These are phyloP conservation scores for Isaurus tuberculatus DNA, from an alignment of 92 coral and sea anemone species.

Conservation along the genomic window DNA sequence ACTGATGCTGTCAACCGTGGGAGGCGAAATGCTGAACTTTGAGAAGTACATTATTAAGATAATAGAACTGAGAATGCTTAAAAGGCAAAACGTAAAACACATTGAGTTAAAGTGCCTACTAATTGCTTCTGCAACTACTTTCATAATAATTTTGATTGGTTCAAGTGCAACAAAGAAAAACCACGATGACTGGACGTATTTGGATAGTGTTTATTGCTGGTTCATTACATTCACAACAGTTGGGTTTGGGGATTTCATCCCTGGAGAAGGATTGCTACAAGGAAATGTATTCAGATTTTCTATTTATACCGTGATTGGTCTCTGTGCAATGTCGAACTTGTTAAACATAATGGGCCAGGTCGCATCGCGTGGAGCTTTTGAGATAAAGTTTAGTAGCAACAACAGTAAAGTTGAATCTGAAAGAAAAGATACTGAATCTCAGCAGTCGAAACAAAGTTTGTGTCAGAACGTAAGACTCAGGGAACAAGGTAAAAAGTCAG, in stretches of 20 bases:
- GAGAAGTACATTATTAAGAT: slow-evolving; percentile 12
- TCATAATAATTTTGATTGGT: not conserved
- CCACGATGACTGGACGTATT: not conserved
- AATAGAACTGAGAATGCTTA: not conserved
- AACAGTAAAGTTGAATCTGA: not conserved
- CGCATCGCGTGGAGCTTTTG: not conserved
- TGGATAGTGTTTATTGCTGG: slow-evolving; percentile 34
- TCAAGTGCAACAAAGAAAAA: not conserved
- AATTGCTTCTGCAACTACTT: not conserved
- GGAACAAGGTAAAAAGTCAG: no score
- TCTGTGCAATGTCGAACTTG: slow-evolving; percentile 23
- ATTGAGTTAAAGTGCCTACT: not conserved
- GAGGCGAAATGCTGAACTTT: not conserved
- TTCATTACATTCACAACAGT: slow-evolving; percentile 38
- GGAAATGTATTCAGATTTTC: not conserved
- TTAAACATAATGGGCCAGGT: not conserved
- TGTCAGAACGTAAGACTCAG: no score
- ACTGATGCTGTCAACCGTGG: slow-evolving; percentile 34
- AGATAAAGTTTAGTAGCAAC: not conserved
- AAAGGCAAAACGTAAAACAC: not conserved
- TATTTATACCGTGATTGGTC: not conserved
- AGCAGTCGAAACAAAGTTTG: no score
- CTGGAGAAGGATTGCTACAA: not conserved
- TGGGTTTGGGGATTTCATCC: slow-evolving; percentile 32
- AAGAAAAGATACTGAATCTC: not conserved